Base-by-base conservation (phyloP, 2,888 invertebrate genomes). In the Fragum whitleyi region DNA sequence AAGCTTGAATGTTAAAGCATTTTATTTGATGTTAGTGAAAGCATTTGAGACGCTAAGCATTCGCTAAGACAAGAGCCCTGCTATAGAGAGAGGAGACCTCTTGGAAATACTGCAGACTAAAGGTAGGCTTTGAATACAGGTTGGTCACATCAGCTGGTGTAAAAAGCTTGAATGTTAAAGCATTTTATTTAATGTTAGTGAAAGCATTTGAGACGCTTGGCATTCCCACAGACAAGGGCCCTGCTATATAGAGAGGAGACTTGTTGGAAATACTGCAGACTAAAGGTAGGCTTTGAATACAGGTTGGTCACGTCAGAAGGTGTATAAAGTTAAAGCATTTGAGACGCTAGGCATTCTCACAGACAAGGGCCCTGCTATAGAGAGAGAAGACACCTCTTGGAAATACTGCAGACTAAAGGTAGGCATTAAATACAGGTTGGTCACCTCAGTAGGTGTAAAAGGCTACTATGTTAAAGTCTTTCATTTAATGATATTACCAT, bases 371-470 rank as follows among this genome's bases (percentile, higher is more conserved):
- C 82, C 81, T 19, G 80, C 89, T 11, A 86, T 94, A 23, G 92
- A 92, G 21, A 86, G 94, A 70, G 92, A 92, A 6, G 92, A 93
- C n/a, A n/a, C n/a, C 87, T 94, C 6, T 86, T 94, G n/a, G 91
- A 93, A 51, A 76, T 93, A 36, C 81, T 94, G 51, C 93, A 94
- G 84, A 92, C 89, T 61, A 91, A 91, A 89, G 94, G 94, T 93
- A 77, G 68, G 79, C 28, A 16, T 19, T 68, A n/a, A n/a, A n/a
- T n/a, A n/a, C n/a, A n/a, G n/a, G n/a, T n/a, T n/a, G 7, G 14
- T 6, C n/a, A 42, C 42, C n/a, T n/a, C n/a, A n/a, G n/a, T n/a
- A n/a, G n/a, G n/a, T n/a, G n/a, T n/a, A n/a, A n/a, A n/a, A n/a
- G n/a, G n/a, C n/a, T n/a, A n/a, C n/a, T n/a, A n/a, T n/a, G n/a